Conservation (phyloP, 2,888 invertebrate genomes). For the Scaeva pyrastri region DNA sequence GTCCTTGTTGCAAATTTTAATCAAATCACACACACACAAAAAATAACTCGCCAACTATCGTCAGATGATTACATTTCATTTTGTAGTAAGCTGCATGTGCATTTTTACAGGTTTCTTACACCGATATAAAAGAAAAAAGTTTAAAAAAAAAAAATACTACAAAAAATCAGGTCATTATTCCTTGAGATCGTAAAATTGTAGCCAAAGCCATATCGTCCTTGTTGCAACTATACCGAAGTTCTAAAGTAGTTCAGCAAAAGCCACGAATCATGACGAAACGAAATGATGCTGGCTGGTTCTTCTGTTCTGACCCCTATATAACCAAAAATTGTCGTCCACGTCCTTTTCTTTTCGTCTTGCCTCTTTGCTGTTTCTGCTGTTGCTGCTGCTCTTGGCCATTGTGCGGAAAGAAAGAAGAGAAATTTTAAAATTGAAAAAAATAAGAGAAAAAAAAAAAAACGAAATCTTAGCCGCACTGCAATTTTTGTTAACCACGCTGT, state of each 20-base stretch:
- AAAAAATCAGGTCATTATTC: slow-evolving; percentile 52
- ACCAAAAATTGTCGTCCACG: slow-evolving; percentile 30
- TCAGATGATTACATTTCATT: slow-evolving; percentile 26
- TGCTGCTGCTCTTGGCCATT: slow-evolving; percentile 1
- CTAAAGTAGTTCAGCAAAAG: slow-evolving; percentile 47
- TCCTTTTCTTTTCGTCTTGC: no score
- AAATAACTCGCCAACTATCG: background rate
- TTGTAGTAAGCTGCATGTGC: slow-evolving; percentile 18
- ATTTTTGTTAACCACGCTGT: slow-evolving; percentile 55
- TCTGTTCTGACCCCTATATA: slow-evolving; percentile 53
- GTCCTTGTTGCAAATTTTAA: slow-evolving; percentile 46
- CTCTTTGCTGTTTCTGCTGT: background rate
- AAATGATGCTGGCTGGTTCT: slow-evolving; percentile 32
- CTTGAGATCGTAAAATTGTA: slow-evolving; percentile 23
- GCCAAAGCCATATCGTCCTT: background rate
- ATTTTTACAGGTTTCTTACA: slow-evolving; percentile 14
- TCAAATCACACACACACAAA: slow-evolving; percentile 1
- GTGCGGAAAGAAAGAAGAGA: slow-evolving; percentile 17
- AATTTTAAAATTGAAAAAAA: background rate
- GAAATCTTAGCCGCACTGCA: slow-evolving; percentile 61
- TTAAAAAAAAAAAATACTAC: background rate
- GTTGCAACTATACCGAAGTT: background rate
- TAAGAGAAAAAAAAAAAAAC: slow-evolving; percentile 13
- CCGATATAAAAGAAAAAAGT: background rate
- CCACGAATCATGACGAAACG: slow-evolving; percentile 49